Base-by-base conservation (phyloP, 2,113 vertebrate species). In the Rhegmatorhina hoffmannsi region DNA sequence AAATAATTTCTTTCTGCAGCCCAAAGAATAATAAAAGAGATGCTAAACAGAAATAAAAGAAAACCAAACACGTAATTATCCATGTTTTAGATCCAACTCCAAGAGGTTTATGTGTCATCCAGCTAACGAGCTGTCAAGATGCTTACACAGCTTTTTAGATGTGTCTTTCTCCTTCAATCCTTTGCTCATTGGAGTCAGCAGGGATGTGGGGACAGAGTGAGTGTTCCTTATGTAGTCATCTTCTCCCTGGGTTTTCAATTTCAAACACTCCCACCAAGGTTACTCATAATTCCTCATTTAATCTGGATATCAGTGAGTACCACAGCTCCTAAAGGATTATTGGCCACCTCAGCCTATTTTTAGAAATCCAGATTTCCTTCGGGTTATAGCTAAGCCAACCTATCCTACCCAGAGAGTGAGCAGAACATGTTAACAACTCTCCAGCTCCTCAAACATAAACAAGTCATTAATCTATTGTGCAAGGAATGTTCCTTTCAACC, bases 41-140 rank as follows among this genome's bases (percentile, higher is more conserved):
- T 81, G 38, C 64, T 92, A 25, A 93, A 78, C 16, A 92, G 89
- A 81, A 94, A 69, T 80, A 59, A 92, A 90, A 92, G 79, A 80
- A 84, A 92, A 56, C 47, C 60, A 58, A 89, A 81, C 83, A 70
- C 10, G 0, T 94, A 95, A 93, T 93, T 96, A 92, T 50, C 76
- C 40, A 6, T 67, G 68, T 89, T 93, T 94, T 81, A 93, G 83
- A 92, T 93, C 73, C 18, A 81, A 44, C 44, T 97, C 92, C 92
- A 87, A 75, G 84, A 56, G 91, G 64, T 90, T 90, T 95, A 52
- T 96, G 94, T 95, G 94, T 96, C 76, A 92, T 92, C 46, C 86
- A 70, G 25, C 88, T 93, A 85, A 70, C 55, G 78, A 92, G 76
- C 52, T 96, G 94, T 87, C 79, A 81, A 6, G 82, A 84, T 92